A percentile compares a stretch with the other conserved stretches of the same genome.
phyloP scores from a whole-genome alignment of 2,113 vertebrate species.

The Rhodinocichla rosea region DNA sequence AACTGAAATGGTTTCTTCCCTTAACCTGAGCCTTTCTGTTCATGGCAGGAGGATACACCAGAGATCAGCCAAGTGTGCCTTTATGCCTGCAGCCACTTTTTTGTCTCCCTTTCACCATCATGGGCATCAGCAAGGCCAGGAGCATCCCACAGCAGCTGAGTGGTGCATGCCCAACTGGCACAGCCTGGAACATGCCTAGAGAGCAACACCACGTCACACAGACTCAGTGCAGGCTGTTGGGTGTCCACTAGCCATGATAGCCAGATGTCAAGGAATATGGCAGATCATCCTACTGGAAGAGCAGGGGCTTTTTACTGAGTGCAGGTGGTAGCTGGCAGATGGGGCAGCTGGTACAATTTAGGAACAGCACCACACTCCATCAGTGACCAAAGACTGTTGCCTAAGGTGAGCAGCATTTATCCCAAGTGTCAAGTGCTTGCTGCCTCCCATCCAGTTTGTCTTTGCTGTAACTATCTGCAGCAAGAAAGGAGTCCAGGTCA shows the following conservation, averaged over 20 bases:
- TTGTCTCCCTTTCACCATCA: background rate
- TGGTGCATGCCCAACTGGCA: fast-evolving
- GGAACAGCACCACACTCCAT: fast-evolving
- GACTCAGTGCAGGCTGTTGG: background rate
- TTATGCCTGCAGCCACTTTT: background rate
- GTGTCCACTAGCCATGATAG: background rate
- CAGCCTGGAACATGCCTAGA: background rate
- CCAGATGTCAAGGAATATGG: background rate
- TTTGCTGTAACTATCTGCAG: background rate
- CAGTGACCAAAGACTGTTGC: background rate
- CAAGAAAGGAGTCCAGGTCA: background rate
- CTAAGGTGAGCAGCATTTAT: background rate
- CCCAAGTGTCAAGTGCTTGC: background rate
- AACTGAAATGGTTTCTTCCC: background rate
- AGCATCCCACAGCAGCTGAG: background rate
- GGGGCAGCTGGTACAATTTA: background rate
- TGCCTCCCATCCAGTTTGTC: background rate
- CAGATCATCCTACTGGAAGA: background rate
- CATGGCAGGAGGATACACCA: background rate
- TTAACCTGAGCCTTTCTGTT: background rate
- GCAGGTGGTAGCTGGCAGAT: background rate
- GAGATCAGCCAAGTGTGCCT: background rate
- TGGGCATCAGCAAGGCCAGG: background rate
- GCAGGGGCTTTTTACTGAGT: background rate
- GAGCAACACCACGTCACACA: fast-evolving